Base-by-base conservation (phyloP, 35 echinoderm and acorn worm species). In the Lytechinus variegatus region DNA sequence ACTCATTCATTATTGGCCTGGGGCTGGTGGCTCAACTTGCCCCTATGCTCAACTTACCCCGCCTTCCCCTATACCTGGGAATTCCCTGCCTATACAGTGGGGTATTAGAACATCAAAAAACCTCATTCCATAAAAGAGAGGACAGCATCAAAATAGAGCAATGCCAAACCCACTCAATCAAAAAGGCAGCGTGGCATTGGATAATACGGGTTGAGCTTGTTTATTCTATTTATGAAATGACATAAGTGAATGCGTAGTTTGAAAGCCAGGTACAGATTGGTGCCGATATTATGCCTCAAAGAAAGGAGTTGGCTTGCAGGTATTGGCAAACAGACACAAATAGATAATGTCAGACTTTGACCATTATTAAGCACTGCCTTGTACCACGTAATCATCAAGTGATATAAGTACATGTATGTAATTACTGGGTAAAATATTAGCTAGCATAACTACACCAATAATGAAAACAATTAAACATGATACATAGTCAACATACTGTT, bases 201-300 rank as follows among this genome's bases (percentile, higher is more conserved):
- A 24, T 16, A 79, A 79, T n/a, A 27, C 8, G 19, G 61, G 66
- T n/a, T 79, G 66, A 79, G 19, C 66, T 19, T 79, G 66, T 79
- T 79, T 79, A 79, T 79, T 79, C 66, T 79, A 79, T 79, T 79
- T 79, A 79, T 79, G 66, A n/a, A 79, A 79, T 79, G 66, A 79
- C 14, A 79, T 72, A 79, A 79, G 66, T n/a, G 66, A 24, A 79
- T 79, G 66, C 21, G 0, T 79, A 24, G 19, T 16, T 24, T 0
- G 1, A 86, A 16, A n/a, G 19, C 66, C 66, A 79, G 66, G 66
- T 16, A 79, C 66, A 79, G 66, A 24, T 27, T 79, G 66, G 66
- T 24, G 66, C 66, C 4, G 66, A 79, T 79, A 79, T 79, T 79
- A 19, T 24, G 66, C 66, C 21, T 58, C 9, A 9, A 11, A 58